A percentile compares a stretch with the other conserved stretches of the same genome.
phyloP scores from a whole-genome alignment of 2,888 invertebrate genomes.

The Mimachlamys varia region DNA sequence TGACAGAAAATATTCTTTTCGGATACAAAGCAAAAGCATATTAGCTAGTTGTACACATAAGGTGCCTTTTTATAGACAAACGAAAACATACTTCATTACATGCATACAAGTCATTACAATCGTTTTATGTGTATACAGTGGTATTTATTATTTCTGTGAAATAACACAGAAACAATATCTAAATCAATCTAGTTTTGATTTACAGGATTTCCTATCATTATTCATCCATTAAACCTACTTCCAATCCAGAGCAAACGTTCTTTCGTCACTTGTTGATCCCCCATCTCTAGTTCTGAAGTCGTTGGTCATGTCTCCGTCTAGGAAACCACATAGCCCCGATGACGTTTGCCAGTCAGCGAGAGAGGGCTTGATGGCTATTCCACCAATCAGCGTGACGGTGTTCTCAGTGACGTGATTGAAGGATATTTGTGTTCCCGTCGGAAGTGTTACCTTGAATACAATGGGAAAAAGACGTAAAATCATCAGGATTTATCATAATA shows the following conservation, averaged over 20 bases:
- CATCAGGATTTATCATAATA: background rate
- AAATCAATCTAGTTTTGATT: too few relatives aligned
- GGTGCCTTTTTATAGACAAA: too few relatives aligned
- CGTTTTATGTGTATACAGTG: too few relatives aligned
- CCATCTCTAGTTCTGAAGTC: background rate
- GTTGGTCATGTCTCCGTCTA: background rate
- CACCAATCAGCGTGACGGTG: background rate
- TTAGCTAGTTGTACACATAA: too few relatives aligned
- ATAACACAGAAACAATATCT: too few relatives aligned
- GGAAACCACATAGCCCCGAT: background rate
- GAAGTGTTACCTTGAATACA: background rate
- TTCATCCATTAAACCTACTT: background rate
- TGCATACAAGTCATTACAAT: too few relatives aligned
- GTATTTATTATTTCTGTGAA: too few relatives aligned
- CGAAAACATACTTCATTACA: too few relatives aligned
- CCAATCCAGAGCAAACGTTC: background rate
- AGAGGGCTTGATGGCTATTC: background rate
- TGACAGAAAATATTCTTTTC: too few relatives aligned
- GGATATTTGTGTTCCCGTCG: constrained; percentile 5
- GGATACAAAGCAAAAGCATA: too few relatives aligned
- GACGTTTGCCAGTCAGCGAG: background rate
- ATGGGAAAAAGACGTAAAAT: background rate
- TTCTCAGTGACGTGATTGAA: background rate
- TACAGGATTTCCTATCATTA: too few relatives aligned
- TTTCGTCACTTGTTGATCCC: background rate